Evolutionary conservation across 2,888 invertebrate genomes (phyloP).

Genomic region (Nomada goodeniana): DNA sequence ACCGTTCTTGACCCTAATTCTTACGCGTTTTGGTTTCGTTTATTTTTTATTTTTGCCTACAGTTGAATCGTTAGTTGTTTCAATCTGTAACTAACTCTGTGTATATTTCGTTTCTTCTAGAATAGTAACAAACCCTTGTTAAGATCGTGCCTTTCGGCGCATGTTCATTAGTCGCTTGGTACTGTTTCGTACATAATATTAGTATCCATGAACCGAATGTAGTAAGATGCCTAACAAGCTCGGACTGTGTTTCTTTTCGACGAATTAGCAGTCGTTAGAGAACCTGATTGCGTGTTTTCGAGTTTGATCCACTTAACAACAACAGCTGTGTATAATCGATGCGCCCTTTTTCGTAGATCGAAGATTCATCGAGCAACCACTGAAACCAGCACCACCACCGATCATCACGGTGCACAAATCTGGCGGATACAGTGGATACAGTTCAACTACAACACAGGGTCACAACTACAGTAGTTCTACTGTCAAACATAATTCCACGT

Average conservation of each 20-base stretch:
- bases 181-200: not conserved
- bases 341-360: conserved; percentile 86
- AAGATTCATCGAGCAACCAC: conserved; percentile 93
- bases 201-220: not conserved
- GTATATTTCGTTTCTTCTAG: not conserved
- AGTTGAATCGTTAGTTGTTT: too few relatives aligned
- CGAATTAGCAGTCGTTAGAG: not conserved
- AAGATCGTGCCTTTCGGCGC: conserved; percentile 19
- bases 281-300: not conserved
- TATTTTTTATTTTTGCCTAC: too few relatives aligned
- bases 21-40: too few relatives aligned
- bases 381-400: conserved; percentile 91
- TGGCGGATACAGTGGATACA: conserved; percentile 82
- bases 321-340: too few relatives aligned
- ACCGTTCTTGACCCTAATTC: too few relatives aligned
- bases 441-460: conserved; percentile 82
- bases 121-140: conserved; percentile 7
- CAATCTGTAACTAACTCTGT: conserved; percentile 13
- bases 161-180: conserved; percentile 23
- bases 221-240: not conserved
- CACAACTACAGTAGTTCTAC: conserved; percentile 67
- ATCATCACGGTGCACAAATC: conserved; percentile 85
- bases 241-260: not conserved
- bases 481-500: conserved; percentile 72
- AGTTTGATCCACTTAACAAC: not conserved